Evolutionary conservation across 1,140 invertebrate genomes (phyloP).

Genomic region (Pseudachorutes palmiensis): DNA sequence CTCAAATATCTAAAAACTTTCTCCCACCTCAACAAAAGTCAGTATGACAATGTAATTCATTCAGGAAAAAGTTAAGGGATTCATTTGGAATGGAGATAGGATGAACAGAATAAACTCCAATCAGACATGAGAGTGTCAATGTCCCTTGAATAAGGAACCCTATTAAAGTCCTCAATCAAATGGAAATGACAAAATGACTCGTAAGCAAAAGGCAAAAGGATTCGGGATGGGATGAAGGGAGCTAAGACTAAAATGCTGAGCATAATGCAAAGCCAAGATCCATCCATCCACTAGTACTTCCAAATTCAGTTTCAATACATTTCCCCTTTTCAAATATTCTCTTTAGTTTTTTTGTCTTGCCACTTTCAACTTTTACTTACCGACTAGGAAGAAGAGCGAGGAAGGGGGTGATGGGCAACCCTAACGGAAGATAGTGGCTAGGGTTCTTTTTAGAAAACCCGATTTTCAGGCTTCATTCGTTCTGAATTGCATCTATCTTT

Average conservation of each 20-base stretch:
- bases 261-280: too few relatives aligned
- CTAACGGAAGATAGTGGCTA: not conserved
- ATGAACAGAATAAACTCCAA: too few relatives aligned
- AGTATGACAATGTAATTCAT: too few relatives aligned
- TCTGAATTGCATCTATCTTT: constrained; percentile 30
- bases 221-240: too few relatives aligned
- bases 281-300: not conserved
- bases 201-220: too few relatives aligned
- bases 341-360: constrained; percentile 12
- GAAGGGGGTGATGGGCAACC: not conserved
- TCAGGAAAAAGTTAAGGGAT: too few relatives aligned
- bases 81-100: too few relatives aligned
- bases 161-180: too few relatives aligned
- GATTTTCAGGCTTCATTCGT: constrained; percentile 32
- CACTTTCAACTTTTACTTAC: constrained; percentile 12
- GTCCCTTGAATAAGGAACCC: too few relatives aligned
- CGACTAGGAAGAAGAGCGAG: not conserved
- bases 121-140: too few relatives aligned
- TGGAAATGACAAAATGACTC: too few relatives aligned
- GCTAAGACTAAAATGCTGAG: too few relatives aligned
- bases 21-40: not conserved
- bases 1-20: not conserved
- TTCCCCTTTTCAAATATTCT: not conserved
- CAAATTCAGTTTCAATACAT: not conserved
- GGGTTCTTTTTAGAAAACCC: constrained; percentile 1